These are phyloP conservation scores for Eudasyphora cyanicolor DNA, from an alignment of 2,888 invertebrate genomes.

Conservation along the genomic window DNA sequence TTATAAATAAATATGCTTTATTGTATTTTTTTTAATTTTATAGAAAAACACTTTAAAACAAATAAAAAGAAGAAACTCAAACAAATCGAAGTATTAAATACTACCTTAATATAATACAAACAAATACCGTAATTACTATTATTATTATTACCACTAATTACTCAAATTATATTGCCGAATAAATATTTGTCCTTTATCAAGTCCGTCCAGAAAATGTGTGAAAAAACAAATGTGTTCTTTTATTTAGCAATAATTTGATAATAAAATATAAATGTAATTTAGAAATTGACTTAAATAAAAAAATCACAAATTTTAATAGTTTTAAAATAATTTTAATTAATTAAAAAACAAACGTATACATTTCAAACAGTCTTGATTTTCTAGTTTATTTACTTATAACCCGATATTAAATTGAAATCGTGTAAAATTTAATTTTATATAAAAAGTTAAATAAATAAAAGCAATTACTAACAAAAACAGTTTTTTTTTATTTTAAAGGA, in stretches of 20 bases:
- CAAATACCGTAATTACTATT: neutral
- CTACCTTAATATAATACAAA: constrained; percentile 50
- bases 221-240: constrained; percentile 25
- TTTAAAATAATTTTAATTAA: constrained; percentile 19
- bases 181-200: constrained; percentile 19
- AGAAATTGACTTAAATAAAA: neutral
- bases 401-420: constrained; percentile 8
- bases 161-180: neutral
- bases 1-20: neutral
- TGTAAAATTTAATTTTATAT: constrained; percentile 25
- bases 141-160: constrained; percentile 4
- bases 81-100: constrained; percentile 59
- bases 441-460: constrained; percentile 29
- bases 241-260: constrained; percentile 25
- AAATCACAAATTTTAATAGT: constrained; percentile 30
- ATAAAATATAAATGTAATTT: neutral
- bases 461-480: constrained; percentile 19
- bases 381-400: constrained; percentile 26
- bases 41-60: constrained; percentile 5
- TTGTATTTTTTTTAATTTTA: neutral
- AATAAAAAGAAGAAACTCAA: constrained; percentile 1
- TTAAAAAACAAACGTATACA: constrained; percentile 13
- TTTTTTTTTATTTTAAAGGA: no score
- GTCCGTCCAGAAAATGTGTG: constrained; percentile 18
- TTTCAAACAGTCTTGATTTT: constrained; percentile 26